phyloP scores from a whole-genome alignment of 30 jellyfish, hydroid and myxozoan genomes.

The Haliclystus octoradiatus region DNA sequence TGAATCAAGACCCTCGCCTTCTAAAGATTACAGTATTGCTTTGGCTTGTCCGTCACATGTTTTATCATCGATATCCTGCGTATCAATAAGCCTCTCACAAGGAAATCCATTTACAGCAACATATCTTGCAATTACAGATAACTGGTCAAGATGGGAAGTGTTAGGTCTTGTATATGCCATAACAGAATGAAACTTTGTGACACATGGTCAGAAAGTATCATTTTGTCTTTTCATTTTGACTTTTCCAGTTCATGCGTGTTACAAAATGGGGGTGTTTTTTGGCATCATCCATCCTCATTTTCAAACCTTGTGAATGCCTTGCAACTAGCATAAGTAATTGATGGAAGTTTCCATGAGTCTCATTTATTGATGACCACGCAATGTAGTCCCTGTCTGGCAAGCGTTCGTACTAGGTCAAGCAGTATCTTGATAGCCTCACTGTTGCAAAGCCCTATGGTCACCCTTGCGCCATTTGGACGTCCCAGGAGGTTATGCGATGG shows the following conservation, averaged over 20 bases:
- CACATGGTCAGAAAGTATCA: conserved; percentile 29
- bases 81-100: conserved; percentile 30
- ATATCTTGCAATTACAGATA: conserved; percentile 28
- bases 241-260: conserved; percentile 6
- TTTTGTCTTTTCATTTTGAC: conserved; percentile 33
- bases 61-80: conserved; percentile 24
- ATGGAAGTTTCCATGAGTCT: too few relatives aligned
- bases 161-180: conserved; percentile 42
- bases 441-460: too few relatives aligned
- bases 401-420: too few relatives aligned
- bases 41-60: conserved; percentile 43
- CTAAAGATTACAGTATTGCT: too few relatives aligned
- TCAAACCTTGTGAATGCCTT: conserved; percentile 5
- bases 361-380: too few relatives aligned
- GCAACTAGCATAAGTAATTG: conserved; percentile 12
- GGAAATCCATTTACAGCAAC: conserved; percentile 32
- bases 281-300: conserved; percentile 13
- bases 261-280: conserved; percentile 11
- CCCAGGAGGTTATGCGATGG: too few relatives aligned
- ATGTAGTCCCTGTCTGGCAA: too few relatives aligned
- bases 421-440: too few relatives aligned
- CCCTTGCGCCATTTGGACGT: too few relatives aligned
- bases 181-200: conserved; percentile 25
- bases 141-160: conserved; percentile 51
- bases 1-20: too few relatives aligned